These are phyloP conservation scores for Holothuria leucospilota DNA, from an alignment of 53 echinoderm and acorn worm species.

Conservation along the genomic window DNA sequence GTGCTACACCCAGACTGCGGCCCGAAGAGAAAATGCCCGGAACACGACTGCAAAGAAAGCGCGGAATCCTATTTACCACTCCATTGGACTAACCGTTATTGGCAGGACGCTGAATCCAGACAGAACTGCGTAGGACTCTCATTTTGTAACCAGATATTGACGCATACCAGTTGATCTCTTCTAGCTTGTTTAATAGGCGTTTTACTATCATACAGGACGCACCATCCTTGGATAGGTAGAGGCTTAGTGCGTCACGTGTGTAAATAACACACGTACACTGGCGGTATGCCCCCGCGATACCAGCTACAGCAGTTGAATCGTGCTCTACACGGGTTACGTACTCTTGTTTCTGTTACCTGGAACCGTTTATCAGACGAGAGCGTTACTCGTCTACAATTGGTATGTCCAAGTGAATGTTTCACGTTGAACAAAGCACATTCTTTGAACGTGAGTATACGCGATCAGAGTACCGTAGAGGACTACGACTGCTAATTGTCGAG, in stretches of 20 bases:
- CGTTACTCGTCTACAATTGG: no score
- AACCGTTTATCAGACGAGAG: slow-evolving; percentile 1
- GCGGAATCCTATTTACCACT: slow-evolving; percentile 12
- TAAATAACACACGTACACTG: no score
- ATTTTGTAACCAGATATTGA: background rate
- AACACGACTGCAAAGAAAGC: background rate
- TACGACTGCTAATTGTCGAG: no score
- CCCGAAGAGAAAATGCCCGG: slow-evolving; percentile 2
- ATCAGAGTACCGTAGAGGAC: no score
- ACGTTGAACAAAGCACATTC: no score
- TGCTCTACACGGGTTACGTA: background rate
- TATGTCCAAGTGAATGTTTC: no score
- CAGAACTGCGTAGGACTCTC: background rate
- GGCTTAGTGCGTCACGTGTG: no score
- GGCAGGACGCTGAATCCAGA: background rate
- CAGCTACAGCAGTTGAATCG: background rate
- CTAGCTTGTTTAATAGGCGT: background rate
- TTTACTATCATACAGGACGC: no score
- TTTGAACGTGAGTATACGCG: no score
- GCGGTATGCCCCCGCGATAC: slow-evolving; percentile 5
- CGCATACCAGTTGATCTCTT: slow-evolving; percentile 14
- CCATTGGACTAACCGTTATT: background rate
- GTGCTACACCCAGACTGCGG: no score
- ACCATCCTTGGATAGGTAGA: no score
- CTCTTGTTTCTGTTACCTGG: background rate